Evolutionary conservation across 2,888 invertebrate species (phyloP).

Genomic region (Heliconius cydno): DNA sequence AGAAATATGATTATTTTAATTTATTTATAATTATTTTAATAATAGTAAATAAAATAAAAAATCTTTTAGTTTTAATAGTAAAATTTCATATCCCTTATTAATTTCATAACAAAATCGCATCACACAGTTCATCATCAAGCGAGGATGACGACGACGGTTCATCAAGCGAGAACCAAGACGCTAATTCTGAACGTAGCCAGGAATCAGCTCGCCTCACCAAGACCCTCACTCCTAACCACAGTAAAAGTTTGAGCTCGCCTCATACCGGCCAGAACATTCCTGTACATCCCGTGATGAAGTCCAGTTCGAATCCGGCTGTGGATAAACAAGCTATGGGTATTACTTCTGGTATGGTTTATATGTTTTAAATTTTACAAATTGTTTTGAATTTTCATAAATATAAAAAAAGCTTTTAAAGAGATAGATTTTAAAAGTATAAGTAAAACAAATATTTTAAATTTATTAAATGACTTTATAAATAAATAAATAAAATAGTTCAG

Average conservation of each 20-base stretch:
- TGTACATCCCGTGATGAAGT: slow-evolving; percentile 79
- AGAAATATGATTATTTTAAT: too few relatives aligned
- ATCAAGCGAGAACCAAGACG: slow-evolving; percentile 77
- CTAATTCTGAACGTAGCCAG: slow-evolving; percentile 70
- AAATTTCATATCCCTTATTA: neutral
- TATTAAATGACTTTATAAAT: neutral
- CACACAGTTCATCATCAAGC: slow-evolving; percentile 87
- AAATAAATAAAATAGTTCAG: neutral
- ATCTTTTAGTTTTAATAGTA: too few relatives aligned
- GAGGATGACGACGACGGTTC: slow-evolving; percentile 86
- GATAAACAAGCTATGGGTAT: slow-evolving; percentile 81
- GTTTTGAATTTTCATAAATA: neutral
- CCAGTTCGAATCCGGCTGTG: slow-evolving; percentile 78
- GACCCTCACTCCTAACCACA: slow-evolving; percentile 71
- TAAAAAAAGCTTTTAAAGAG: too few relatives aligned
- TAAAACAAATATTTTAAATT: neutral
- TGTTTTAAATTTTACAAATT: neutral
- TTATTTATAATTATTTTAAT: too few relatives aligned
- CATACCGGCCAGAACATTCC: slow-evolving; percentile 74
- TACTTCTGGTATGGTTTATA: slow-evolving; percentile 72
- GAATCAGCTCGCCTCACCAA: slow-evolving; percentile 62
- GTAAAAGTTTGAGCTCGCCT: slow-evolving; percentile 75
- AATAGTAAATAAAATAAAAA: too few relatives aligned
- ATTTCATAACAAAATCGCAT: neutral
- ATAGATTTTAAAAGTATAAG: neutral